Evolutionary conservation across 2,888 invertebrate genomes (phyloP), one percentile per base, ranked within the genome.

Genomic region (Erynnis tages): DNA sequence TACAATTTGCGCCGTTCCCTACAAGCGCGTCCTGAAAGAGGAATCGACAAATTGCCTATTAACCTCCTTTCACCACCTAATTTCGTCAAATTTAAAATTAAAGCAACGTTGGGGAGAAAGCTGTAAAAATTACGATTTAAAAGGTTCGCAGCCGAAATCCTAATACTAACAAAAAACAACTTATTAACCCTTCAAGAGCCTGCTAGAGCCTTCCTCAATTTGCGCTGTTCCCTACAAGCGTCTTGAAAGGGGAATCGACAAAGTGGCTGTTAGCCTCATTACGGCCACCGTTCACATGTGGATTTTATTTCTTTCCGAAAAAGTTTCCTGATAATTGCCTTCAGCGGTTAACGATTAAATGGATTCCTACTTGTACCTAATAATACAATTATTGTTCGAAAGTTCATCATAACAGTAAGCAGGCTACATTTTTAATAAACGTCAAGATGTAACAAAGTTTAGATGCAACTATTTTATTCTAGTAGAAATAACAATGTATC

Each of bases 261-360:
- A 81, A 80, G 74, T 78, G 73, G 66, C 76, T 60, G 75, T 79
- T 80, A 79, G 70, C 71, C 74, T 76, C 69, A 78, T 76, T 77
- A 77, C 64, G 61, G 65, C 55, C 62, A 61, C 66, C 59, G 62
- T 65, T 66, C 71, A 65, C 70, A 74, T 76, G 71, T 67, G 69
- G 65, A 57, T 73, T 79, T 79, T 76, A 74, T 76, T 79, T 66
- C 68, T 30, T 44, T 52, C 30, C 45, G 34, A 50, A 35, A 25
- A 49, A 52, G 23, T 45, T 35, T 45, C 30, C n/a, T 38, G 38
- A 48, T 38, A 38, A 48, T 48, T 48, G 30, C 38, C 14, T 13
- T 5, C 13, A 34, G 29, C 38, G 38, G 30, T 48, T 48, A 48
- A 21, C 13, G 34, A 21, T 30, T 35, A n/a, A n/a, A n/a, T n/a